These are phyloP conservation scores for Stenodema calcarata DNA, from an alignment of 2,888 invertebrate species.

Conservation along the genomic window DNA sequence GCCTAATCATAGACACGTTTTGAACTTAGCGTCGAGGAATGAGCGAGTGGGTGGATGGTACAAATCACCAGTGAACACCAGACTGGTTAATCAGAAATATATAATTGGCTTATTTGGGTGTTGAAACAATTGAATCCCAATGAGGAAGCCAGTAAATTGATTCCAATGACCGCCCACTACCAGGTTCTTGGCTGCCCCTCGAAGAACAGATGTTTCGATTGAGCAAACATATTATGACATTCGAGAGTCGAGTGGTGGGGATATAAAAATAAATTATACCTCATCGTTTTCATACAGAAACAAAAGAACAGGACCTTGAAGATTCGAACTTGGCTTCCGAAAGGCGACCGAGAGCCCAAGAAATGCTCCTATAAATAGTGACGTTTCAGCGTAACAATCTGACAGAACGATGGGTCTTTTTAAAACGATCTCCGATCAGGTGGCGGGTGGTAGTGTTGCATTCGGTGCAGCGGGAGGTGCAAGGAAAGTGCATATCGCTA, in stretches of 20 bases:
- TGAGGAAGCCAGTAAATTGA: too few relatives aligned
- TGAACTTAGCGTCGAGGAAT: too few relatives aligned
- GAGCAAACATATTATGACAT: neutral
- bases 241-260: neutral
- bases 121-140: too few relatives aligned
- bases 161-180: neutral
- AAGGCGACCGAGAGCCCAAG: slow-evolving; percentile 31
- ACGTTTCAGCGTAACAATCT: neutral
- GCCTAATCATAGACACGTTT: too few relatives aligned
- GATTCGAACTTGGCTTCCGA: slow-evolving; percentile 47
- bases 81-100: too few relatives aligned
- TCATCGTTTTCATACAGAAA: neutral
- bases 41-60: too few relatives aligned
- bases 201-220: neutral
- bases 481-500: neutral
- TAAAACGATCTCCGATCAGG: neutral
- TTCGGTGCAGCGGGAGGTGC: neutral
- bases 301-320: slow-evolving; percentile 22
- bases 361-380: slow-evolving; percentile 48
- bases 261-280: neutral
- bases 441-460: neutral
- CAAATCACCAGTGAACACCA: too few relatives aligned
- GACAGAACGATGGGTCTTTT: neutral
- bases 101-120: neutral
- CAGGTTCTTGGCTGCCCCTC: neutral